A percentile compares a stretch with the other conserved stretches of the same genome.
Conservation (phyloP, 30 jellyfish, hydroid and myxozoan species). For the Aurelia aurita region DNA sequence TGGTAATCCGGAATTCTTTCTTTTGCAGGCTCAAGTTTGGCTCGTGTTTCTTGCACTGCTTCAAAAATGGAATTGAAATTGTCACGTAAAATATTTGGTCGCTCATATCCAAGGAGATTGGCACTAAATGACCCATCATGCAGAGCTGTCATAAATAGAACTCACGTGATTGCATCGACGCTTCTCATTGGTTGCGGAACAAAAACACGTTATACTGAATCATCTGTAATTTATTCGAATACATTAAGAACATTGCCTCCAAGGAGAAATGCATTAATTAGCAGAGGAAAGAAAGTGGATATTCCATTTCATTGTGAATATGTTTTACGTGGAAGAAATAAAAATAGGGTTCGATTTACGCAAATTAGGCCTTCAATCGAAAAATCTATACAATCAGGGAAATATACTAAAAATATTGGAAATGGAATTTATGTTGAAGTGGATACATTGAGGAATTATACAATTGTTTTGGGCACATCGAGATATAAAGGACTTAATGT, state of each 20-base stretch:
- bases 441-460: slow-evolving; percentile 52
- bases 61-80: slow-evolving; percentile 56
- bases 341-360: slow-evolving; percentile 41
- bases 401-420: slow-evolving; percentile 10
- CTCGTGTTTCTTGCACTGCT: slow-evolving; percentile 58
- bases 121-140: slow-evolving; percentile 78
- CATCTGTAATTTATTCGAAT: slow-evolving; percentile 79
- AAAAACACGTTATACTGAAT: slow-evolving; percentile 39
- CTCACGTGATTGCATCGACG: slow-evolving; percentile 76
- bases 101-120: slow-evolving; percentile 45
- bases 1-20: too few species aligned
- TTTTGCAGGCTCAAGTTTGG: slow-evolving; percentile 28
- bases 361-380: slow-evolving; percentile 20
- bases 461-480: slow-evolving; percentile 55
- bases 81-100: slow-evolving; percentile 53
- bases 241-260: slow-evolving; percentile 64
- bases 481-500: slow-evolving; percentile 39
- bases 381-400: slow-evolving; percentile 12
- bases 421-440: slow-evolving; percentile 34
- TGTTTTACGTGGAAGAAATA: slow-evolving; percentile 20
- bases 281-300: slow-evolving; percentile 60
- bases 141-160: slow-evolving; percentile 65
- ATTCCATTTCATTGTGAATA: slow-evolving; percentile 87
- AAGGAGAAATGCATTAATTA: slow-evolving; percentile 47
- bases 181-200: slow-evolving; percentile 86